These are phyloP conservation scores for Falco berigora DNA, from an alignment of 2,797 vertebrate species.

Conservation along the genomic window DNA sequence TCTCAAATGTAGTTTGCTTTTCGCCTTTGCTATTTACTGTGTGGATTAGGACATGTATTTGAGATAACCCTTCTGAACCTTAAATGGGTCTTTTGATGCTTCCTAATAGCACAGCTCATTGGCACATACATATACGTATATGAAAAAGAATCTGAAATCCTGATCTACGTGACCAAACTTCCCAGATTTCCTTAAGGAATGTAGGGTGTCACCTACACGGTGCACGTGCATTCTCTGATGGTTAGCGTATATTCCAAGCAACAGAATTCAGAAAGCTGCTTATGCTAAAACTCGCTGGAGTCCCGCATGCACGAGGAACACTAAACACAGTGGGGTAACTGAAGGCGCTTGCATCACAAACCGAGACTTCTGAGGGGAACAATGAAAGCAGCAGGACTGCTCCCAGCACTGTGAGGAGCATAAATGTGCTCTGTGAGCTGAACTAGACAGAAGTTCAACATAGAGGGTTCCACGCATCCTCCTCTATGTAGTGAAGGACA, in stretches of 20 bases:
- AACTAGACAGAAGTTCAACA: neutral
- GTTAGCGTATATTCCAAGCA: neutral
- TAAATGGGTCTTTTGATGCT: neutral
- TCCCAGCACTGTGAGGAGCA: neutral
- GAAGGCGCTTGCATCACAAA: neutral
- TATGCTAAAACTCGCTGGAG: neutral
- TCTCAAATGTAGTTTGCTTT: neutral
- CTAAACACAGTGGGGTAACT: neutral
- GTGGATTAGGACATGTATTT: neutral
- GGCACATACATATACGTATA: fast-evolving
- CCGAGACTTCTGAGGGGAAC: neutral
- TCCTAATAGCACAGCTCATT: neutral
- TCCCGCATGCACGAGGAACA: neutral
- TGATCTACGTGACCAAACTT: neutral
- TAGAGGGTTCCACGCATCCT: neutral
- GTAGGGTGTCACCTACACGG: neutral
- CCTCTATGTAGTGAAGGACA: neutral
- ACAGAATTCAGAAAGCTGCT: neutral
- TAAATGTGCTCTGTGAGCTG: neutral
- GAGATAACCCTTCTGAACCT: neutral
- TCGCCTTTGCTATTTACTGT: neutral
- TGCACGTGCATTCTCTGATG: neutral
- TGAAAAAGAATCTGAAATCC: neutral
- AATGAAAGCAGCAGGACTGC: neutral
- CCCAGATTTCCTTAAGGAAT: neutral